Evolutionary conservation across 2,888 invertebrate genomes (phyloP).

Genomic region (Theretra japonica): DNA sequence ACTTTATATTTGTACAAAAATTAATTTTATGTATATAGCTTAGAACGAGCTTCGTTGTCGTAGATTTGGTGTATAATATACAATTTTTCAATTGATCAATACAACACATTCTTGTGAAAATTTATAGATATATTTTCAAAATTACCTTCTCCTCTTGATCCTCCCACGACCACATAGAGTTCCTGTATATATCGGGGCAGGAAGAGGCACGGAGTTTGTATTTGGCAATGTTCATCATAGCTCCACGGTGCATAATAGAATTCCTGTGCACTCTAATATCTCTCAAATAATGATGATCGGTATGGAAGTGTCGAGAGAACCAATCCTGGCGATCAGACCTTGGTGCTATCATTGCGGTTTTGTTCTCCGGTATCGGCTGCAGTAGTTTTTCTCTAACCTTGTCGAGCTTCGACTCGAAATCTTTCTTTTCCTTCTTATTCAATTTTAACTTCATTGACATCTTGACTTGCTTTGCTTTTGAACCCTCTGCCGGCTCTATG

Average conservation of each 20-base stretch:
- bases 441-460: conserved; percentile 87
- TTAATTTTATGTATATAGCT: not conserved
- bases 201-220: conserved; percentile 94
- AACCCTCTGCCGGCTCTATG: conserved; percentile 59
- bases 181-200: conserved; percentile 95
- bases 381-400: conserved; percentile 70
- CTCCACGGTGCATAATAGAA: conserved; percentile 94
- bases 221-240: conserved; percentile 93
- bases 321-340: conserved; percentile 68
- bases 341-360: conserved; percentile 61
- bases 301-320: conserved; percentile 81
- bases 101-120: too few relatives aligned
- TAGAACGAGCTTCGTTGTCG: not conserved
- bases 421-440: conserved; percentile 68
- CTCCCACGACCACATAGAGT: conserved; percentile 93
- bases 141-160: conserved; percentile 86
- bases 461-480: conserved; percentile 83
- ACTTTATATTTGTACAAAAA: not conserved
- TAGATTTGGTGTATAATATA: not conserved
- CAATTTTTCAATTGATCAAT: not conserved
- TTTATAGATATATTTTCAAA: not conserved
- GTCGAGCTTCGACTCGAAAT: conserved; percentile 74
- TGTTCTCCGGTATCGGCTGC: conserved; percentile 77
- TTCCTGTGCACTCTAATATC: conserved; percentile 90
- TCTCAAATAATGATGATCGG: conserved; percentile 88